phyloP scores from a whole-genome alignment of 2,113 vertebrate species.

The Pollachius pollachius region DNA sequence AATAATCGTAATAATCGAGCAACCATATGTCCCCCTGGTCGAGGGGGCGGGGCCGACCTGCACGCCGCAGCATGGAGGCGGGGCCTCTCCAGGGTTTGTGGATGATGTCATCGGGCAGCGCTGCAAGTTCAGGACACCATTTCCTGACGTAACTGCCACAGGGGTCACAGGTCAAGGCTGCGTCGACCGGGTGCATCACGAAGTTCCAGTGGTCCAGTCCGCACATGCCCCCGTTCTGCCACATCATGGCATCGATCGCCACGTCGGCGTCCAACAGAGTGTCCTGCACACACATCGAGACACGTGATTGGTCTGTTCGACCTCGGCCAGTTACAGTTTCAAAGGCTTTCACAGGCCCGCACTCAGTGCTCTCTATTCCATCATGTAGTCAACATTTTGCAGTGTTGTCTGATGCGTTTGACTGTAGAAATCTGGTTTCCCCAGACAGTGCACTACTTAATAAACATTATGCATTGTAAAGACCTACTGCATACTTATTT shows the following conservation, averaged over 20 bases:
- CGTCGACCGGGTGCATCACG: conserved; percentile 73
- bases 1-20: not conserved
- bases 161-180: conserved; percentile 74
- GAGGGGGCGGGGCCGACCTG: conserved; percentile 39
- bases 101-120: conserved; percentile 68
- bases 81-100: conserved; percentile 75
- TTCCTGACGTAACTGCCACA: conserved; percentile 59
- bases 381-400: no score
- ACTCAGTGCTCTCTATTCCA: not conserved
- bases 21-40: not conserved
- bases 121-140: conserved; percentile 74
- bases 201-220: conserved; percentile 78
- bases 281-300: conserved; percentile 51
- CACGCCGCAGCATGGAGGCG: conserved; percentile 56
- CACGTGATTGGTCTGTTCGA: no score
- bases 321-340: no score
- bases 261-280: conserved; percentile 74
- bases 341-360: not conserved
- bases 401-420: no score
- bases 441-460: no score
- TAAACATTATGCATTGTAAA: no score
- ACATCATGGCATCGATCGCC: conserved; percentile 76
- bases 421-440: no score
- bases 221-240: conserved; percentile 77
- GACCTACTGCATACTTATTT: no score